phyloP scores from a whole-genome alignment of 2,888 invertebrate species.

The Laspeyria flexula region DNA sequence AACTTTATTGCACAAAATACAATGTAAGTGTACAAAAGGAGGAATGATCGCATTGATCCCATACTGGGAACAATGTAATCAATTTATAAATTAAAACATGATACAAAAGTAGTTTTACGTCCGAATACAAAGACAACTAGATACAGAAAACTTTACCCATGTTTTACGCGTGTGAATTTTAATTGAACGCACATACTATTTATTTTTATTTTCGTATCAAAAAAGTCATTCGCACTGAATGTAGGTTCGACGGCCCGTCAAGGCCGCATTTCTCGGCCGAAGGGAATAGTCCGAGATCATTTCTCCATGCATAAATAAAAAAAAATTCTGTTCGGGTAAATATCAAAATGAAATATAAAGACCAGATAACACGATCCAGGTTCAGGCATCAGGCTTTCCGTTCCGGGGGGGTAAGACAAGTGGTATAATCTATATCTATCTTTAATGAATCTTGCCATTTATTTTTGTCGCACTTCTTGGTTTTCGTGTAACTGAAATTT shows the following conservation, averaged over 20 bases:
- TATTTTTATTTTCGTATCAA: slow-evolving; percentile 50
- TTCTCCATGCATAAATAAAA: slow-evolving; percentile 69
- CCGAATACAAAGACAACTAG: background rate
- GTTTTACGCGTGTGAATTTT: slow-evolving; percentile 31
- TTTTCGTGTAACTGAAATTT: too few species aligned
- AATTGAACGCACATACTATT: slow-evolving; percentile 32
- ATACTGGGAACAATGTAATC: too few species aligned
- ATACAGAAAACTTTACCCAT: background rate
- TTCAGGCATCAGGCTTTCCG: too few species aligned
- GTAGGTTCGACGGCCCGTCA: slow-evolving; percentile 69
- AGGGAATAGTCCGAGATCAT: slow-evolving; percentile 72
- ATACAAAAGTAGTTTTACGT: too few species aligned
- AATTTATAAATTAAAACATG: too few species aligned
- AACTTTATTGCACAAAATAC: too few species aligned
- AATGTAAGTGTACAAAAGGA: too few species aligned
- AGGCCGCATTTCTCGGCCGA: slow-evolving; percentile 75
- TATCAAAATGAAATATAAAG: slow-evolving; percentile 44
- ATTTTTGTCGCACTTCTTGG: too few species aligned
- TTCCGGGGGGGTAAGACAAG: background rate
- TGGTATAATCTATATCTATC: too few species aligned
- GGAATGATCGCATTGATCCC: too few species aligned
- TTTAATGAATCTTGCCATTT: too few species aligned
- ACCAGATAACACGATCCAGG: background rate
- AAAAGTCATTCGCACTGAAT: slow-evolving; percentile 56
- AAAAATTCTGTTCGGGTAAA: slow-evolving; percentile 53